Evolutionary conservation across 2,888 invertebrate species (phyloP), one percentile per base, ranked within the genome.

Genomic region (Cremastobaeus sp.): DNA sequence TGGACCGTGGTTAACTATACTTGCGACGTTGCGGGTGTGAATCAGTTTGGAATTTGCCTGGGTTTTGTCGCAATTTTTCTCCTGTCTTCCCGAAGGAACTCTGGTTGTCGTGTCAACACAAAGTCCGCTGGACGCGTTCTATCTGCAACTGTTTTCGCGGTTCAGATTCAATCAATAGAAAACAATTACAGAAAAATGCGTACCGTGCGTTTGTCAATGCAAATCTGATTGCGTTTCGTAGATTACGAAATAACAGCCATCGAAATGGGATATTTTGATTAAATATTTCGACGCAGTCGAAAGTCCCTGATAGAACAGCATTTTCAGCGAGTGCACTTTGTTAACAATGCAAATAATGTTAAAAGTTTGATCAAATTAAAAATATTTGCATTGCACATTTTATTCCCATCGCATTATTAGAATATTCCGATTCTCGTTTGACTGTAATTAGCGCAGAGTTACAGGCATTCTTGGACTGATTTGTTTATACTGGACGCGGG

Each of bases 1-100:
- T n/a, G n/a, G n/a, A n/a, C n/a, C n/a, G n/a, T n/a, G n/a, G n/a
- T n/a, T n/a, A n/a, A n/a, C n/a, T n/a, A n/a, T n/a, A n/a, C n/a
- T n/a, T n/a, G n/a, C n/a, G n/a, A n/a, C n/a, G n/a, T n/a, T n/a
- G n/a, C n/a, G n/a, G n/a, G n/a, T n/a, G n/a, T n/a, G n/a, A n/a
- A n/a, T n/a, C 12, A 17, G 18, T 62, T 70, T 70, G 55, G 35
- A 71, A 62, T 62, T 34, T 62, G 62, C 55, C 11, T 55, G 41
- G 41, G 35, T 62, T 70, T 70, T 54, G 45, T 50, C 45, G 34
- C 69, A 69, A 37, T 69, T 69, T 60, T 68, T 55, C 21, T 8
- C 0, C 15, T 5, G 18, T 17, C 52, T 32, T n/a, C 9, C 37
- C n/a, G n/a, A n/a, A n/a, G 17, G 34, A 21, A 41, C 5, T 30